Evolutionary conservation across 2,113 vertebrate species (phyloP), one percentile per base, ranked within the genome.

Genomic region (Pomatostomus ruficeps): DNA sequence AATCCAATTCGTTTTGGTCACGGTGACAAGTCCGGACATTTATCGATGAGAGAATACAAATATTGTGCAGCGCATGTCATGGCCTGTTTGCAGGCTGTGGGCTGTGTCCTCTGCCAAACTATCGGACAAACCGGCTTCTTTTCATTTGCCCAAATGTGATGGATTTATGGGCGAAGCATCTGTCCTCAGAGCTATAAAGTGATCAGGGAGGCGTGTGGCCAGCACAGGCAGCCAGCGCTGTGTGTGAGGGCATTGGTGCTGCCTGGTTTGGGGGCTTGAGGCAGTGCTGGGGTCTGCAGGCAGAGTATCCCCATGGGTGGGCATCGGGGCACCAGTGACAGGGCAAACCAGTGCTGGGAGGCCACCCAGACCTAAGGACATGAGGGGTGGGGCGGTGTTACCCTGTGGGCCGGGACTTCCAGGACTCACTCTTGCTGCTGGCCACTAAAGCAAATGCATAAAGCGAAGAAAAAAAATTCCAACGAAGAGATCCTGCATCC

Each of bases 171-270:
- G 92, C 92, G 96, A 94, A 97, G 92, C 19, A 91, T 82, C 91
- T 79, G 40, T 92, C 88, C 96, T 93, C 97, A 90, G 96, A 97
- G 97, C 97, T 98, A 93, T 46, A 95, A 95, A 96, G 96, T 97
- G 94, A 91, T 58, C 42, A 65, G 91, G 94, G 72, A 95, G 97
- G 78, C 88, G 89, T 36, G 8, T 54, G 78, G 23, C 29, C 75
- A 18, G 43, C 14, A 28, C 21, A 33, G 55, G 83, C 74, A 75
- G 78, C 15, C 2, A 14, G 23, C 0, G 1, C 62, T n/a, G 51
- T 2, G 61, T 3, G 33, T 21, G 22, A 49, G 71, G 70, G 51
- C 7, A 1, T 7, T 4, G 1, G 35, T n/a, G n/a, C 62, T 38
- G 3, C 15, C 24, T 18, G 5, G 9, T 15, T 46, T 8, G 52